phyloP scores from a whole-genome alignment of 30 jellyfish, hydroid and myxozoan genomes.

The Rhopilema esculentum region DNA sequence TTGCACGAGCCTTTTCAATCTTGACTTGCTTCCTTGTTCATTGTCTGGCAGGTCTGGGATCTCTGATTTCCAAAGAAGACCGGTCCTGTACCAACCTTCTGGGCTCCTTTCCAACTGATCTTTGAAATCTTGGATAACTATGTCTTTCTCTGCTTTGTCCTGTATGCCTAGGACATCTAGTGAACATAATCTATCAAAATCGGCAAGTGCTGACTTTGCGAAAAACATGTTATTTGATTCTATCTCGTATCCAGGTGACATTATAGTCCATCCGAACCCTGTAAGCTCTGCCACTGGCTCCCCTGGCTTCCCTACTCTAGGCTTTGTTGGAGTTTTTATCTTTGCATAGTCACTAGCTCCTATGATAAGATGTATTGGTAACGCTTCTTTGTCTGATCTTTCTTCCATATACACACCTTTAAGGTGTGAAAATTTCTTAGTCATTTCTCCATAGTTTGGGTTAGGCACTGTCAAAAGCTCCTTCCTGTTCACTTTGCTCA shows the following conservation, averaged over 20 bases:
- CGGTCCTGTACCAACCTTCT: slow-evolving; percentile 63
- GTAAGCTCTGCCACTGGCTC: slow-evolving; percentile 76
- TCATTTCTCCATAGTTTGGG: slow-evolving; percentile 46
- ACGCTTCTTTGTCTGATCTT: slow-evolving; percentile 28
- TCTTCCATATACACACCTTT: slow-evolving; percentile 56
- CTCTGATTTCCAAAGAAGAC: slow-evolving; percentile 51
- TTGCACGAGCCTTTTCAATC: slow-evolving; percentile 24
- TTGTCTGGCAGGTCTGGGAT: slow-evolving; percentile 32
- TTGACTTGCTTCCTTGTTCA: slow-evolving; percentile 51
- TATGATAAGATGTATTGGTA: slow-evolving; percentile 58
- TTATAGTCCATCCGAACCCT: slow-evolving; percentile 60
- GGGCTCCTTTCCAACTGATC: slow-evolving; percentile 35
- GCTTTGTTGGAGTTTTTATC: slow-evolving; percentile 40
- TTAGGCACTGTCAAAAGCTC: slow-evolving; percentile 44
- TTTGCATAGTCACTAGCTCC: slow-evolving; percentile 59
- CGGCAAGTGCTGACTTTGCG: slow-evolving; percentile 14
- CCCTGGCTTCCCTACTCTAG: slow-evolving; percentile 62
- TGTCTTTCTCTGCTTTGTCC: no score
- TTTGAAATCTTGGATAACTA: no score
- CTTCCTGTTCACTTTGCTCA: slow-evolving; percentile 41
- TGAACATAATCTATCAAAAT: slow-evolving; percentile 40
- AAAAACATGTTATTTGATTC: slow-evolving; percentile 18
- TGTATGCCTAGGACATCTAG: slow-evolving; percentile 63
- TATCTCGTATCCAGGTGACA: slow-evolving; percentile 60
- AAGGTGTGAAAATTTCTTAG: slow-evolving; percentile 46